Percentiles rank a stretch among this genome's conserved stretches.
Evolutionary conservation across 2,888 invertebrate species (phyloP).

Genomic region (Mactromeris polynyma): DNA sequence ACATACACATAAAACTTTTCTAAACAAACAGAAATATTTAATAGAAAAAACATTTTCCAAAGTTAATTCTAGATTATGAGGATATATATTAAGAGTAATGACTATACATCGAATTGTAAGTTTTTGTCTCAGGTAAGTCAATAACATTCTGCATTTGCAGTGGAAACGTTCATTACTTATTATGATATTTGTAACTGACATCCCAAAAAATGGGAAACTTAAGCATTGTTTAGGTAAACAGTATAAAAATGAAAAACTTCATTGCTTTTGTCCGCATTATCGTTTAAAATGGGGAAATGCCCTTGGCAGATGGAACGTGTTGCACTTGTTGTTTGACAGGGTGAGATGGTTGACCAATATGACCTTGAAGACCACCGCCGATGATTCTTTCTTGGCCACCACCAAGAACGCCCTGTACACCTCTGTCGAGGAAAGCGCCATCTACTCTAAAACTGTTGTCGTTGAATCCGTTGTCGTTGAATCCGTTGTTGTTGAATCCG

Average conservation of each 20-base stretch:
- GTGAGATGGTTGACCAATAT: not conserved
- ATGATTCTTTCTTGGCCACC: not conserved
- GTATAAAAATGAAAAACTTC: not conserved
- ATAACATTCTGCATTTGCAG: not conserved
- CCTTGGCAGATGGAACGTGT: slow-evolving; percentile 16
- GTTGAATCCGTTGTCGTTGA: slow-evolving; percentile 34
- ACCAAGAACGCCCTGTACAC: not conserved
- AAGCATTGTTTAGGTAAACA: not conserved
- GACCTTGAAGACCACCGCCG: not conserved
- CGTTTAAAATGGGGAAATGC: slow-evolving; percentile 18
- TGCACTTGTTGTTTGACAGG: not conserved
- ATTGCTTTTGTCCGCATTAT: not conserved
- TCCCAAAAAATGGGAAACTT: not conserved
- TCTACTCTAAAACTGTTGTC: slow-evolving; percentile 5
- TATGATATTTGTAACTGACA: not conserved
- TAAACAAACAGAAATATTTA: not conserved
- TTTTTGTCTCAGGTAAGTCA: slow-evolving; percentile 27
- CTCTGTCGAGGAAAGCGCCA: not conserved
- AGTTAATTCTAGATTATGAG: not conserved
- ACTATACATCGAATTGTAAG: slow-evolving; percentile 23
- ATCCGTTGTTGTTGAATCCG: slow-evolving; percentile 25
- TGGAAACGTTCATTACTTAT: not conserved
- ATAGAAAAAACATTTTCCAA: not conserved
- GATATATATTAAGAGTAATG: not conserved
- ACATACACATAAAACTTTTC: not conserved